phyloP scores from a whole-genome alignment of 2,797 vertebrate genomes.

The Sebastes nivosus region DNA sequence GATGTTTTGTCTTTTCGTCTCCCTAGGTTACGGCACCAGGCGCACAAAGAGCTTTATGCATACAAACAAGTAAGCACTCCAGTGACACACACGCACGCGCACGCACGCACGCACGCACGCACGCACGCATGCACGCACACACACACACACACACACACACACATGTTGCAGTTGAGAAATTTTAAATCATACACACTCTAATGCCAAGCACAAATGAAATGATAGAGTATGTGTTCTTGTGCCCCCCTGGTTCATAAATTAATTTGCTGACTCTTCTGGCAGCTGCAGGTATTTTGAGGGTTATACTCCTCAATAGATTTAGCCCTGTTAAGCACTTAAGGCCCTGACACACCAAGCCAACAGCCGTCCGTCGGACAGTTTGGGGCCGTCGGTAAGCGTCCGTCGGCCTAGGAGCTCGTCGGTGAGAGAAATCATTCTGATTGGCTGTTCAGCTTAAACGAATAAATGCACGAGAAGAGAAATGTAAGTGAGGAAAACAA shows the following conservation, averaged over 20 bases:
- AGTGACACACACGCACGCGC: not conserved
- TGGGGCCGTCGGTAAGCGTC: no score
- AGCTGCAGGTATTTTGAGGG: not conserved
- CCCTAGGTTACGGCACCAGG: conserved; percentile 95
- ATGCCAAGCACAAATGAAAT: not conserved
- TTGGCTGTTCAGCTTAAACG: no score
- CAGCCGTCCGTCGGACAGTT: no score
- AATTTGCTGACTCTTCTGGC: not conserved
- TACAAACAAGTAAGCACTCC: conserved; percentile 94
- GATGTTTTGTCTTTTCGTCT: conserved; percentile 63
- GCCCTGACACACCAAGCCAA: no score
- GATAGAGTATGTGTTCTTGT: not conserved
- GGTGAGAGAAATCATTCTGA: no score
- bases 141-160: not conserved
- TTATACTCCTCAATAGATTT: not conserved
- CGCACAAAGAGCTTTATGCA: conserved; percentile 98
- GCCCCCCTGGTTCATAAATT: not conserved
- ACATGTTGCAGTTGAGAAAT: not conserved
- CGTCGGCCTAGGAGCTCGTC: no score
- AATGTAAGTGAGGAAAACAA: not conserved
- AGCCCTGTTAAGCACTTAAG: not conserved
- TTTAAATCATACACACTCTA: not conserved
- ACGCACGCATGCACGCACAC: not conserved
- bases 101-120: not conserved
- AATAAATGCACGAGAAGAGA: no score